phyloP scores from a whole-genome alignment of 2,888 invertebrate species.

The Portevinia maculata region DNA sequence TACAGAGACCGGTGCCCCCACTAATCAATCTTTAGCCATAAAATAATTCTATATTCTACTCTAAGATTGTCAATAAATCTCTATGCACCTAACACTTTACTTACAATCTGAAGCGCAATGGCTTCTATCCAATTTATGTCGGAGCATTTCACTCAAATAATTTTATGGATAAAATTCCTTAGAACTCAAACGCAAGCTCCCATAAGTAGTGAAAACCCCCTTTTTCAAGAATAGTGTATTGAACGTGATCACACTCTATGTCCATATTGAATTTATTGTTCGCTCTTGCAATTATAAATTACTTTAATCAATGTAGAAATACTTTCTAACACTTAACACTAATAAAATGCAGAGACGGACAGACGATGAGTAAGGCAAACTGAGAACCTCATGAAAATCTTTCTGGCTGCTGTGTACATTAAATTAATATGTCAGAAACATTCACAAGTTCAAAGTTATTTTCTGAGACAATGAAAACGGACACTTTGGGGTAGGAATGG shows the following conservation, averaged over 20 bases:
- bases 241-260: conserved; percentile 2
- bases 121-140: background rate
- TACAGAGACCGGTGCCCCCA: too few relatives aligned
- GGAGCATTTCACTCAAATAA: background rate
- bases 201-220: background rate
- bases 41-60: background rate
- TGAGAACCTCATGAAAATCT: background rate
- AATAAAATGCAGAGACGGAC: conserved; percentile 6
- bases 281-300: conserved; percentile 35
- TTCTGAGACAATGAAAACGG: too few relatives aligned
- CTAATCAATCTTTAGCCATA: background rate
- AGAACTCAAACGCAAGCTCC: background rate
- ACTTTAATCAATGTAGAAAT: conserved; percentile 30
- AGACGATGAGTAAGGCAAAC: background rate
- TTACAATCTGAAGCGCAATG: background rate
- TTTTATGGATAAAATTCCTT: background rate
- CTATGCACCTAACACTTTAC: conserved; percentile 8
- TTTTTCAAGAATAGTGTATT: conserved; percentile 3
- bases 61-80: conserved; percentile 22
- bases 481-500: background rate
- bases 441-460: too few relatives aligned
- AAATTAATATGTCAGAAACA: conserved; percentile 2
- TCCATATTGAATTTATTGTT: background rate
- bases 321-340: conserved; percentile 31
- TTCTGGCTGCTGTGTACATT: background rate